A percentile compares a stretch with the other conserved stretches of the same genome.
Conservation (phyloP, 2,797 vertebrate genomes). For the Simalia tracyae region DNA sequence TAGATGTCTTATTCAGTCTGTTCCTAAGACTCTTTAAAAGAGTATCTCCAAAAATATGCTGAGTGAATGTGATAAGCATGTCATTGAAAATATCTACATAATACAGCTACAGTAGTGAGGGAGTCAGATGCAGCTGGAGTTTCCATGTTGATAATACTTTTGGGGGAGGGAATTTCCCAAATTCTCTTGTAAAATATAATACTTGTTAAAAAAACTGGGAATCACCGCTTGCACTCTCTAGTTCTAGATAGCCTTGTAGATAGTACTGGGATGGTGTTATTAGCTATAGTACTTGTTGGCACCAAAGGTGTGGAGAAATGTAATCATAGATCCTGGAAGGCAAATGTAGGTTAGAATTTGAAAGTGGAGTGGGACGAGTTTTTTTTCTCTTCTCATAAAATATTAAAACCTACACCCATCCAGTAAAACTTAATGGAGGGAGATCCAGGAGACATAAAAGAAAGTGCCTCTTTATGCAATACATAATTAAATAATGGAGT, state of each 20-base stretch:
- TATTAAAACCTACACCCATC: neutral
- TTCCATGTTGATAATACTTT: neutral
- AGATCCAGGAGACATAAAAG: neutral
- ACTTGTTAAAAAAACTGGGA: neutral
- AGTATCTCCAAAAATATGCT: neutral
- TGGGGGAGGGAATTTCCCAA: neutral
- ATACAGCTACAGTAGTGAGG: neutral
- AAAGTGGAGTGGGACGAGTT: neutral
- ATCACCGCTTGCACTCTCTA: neutral
- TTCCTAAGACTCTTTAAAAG: neutral
- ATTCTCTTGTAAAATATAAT: neutral
- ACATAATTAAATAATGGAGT: neutral
- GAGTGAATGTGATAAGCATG: neutral
- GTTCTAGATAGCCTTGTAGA: neutral
- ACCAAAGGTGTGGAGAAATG: neutral
- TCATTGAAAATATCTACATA: neutral
- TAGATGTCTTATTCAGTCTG: neutral
- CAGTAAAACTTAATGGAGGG: neutral
- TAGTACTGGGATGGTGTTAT: neutral
- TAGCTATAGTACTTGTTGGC: neutral
- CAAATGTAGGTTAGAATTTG: neutral
- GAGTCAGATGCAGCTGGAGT: neutral
- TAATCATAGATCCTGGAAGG: neutral
- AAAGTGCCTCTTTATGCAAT: neutral
- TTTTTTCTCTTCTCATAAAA: neutral